These are phyloP conservation scores for Enteromius trimaculatus DNA, from an alignment of 2,797 vertebrate species.

Conservation along the genomic window DNA sequence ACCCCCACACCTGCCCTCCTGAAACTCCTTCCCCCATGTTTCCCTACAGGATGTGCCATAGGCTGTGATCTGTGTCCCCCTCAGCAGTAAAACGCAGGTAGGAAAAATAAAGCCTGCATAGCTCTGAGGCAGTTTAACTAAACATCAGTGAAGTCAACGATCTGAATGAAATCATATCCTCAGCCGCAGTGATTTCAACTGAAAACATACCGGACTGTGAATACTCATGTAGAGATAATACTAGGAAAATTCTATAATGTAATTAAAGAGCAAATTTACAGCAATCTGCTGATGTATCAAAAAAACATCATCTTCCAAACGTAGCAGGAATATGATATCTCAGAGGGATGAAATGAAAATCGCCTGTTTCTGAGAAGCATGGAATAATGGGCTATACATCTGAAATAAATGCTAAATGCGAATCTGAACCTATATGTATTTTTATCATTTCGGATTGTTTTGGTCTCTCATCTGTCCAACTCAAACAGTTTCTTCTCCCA, in stretches of 20 bases:
- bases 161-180: constrained; percentile 51
- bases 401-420: constrained; percentile 53
- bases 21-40: constrained; percentile 13
- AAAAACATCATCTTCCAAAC: constrained; percentile 49
- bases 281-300: constrained; percentile 46
- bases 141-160: constrained; percentile 50
- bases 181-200: constrained; percentile 8
- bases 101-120: constrained; percentile 37
- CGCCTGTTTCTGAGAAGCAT: constrained; percentile 34
- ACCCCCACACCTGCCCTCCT: constrained; percentile 40
- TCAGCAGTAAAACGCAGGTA: constrained; percentile 44
- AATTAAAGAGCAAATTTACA: constrained; percentile 49
- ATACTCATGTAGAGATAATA: constrained; percentile 27
- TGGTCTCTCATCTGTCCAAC: constrained; percentile 50
- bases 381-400: constrained; percentile 49
- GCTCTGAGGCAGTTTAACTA: constrained; percentile 43
- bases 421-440: constrained; percentile 53
- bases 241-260: constrained; percentile 25
- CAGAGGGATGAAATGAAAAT: constrained; percentile 48
- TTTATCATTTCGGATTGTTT: constrained; percentile 59
- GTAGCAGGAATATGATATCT: constrained; percentile 52
- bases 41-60: constrained; percentile 39
- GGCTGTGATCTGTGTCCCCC: constrained; percentile 52
- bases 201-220: constrained; percentile 3
- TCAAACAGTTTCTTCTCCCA: constrained; percentile 57